These are phyloP conservation scores for Ptychochromis oligacanthus DNA, from an alignment of 2,113 vertebrate species.

Conservation along the genomic window DNA sequence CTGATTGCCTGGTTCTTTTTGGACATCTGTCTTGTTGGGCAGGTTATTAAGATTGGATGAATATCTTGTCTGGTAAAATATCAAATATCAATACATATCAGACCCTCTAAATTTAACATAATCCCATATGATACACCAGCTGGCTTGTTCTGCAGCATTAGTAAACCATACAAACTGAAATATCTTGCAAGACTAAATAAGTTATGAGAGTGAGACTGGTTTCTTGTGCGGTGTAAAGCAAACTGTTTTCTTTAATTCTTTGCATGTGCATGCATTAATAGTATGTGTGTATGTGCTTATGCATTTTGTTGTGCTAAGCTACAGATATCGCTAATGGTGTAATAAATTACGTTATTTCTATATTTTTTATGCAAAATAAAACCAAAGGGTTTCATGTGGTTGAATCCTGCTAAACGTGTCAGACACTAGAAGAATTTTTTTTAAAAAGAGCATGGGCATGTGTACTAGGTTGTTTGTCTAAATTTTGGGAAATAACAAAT, in stretches of 20 bases:
- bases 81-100: not conserved
- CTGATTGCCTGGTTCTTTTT: too few species aligned
- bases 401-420: not conserved
- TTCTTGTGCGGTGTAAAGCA: not conserved
- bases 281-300: not conserved
- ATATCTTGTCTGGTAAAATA: not conserved
- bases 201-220: too few species aligned
- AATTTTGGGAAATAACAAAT: not conserved
- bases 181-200: not conserved
- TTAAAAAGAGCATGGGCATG: too few species aligned
- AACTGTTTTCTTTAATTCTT: not conserved
- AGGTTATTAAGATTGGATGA: not conserved
- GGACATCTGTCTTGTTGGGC: not conserved
- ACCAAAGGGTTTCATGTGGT: not conserved
- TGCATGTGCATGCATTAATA: not conserved
- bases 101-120: not conserved
- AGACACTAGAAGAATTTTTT: not conserved
- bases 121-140: not conserved
- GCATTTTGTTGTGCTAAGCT: not conserved
- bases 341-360: not conserved
- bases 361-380: not conserved
- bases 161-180: slow-evolving; percentile 2
- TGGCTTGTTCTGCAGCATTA: not conserved
- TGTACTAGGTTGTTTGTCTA: not conserved
- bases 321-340: not conserved